Base-by-base conservation (phyloP, 2,888 invertebrate species). In the Drosophila paramelanica region DNA sequence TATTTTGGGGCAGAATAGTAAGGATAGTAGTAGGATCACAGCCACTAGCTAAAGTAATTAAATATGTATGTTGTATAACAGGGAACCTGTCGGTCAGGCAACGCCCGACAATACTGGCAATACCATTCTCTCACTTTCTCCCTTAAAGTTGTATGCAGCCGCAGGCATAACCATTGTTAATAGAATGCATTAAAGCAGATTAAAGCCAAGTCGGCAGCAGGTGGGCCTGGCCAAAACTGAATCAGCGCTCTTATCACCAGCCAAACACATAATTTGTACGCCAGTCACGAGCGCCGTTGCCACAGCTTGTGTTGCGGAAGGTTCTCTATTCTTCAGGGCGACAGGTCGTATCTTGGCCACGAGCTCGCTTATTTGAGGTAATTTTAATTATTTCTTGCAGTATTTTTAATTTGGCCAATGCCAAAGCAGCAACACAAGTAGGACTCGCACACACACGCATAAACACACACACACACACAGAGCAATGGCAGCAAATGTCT, bases 341-440 rank as follows among this genome's bases (percentile, higher is more conserved):
- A 52, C 5, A 36, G 36, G 36, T 36, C 13, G 36, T 36, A 11
- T 20, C 36, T 43, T 43, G 65, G 43, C 49, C 76, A 14, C 53
- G 57, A 50, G 62, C 58, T 47, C 20, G 20, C 51, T 60, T 66
- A 67, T 41, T 66, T 31, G n/a, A 59, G 58, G 67, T 69, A 73
- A 81, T 88, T 82, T 68, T 79, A 83, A 83, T 88, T 81, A 77
- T 76, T 73, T 73, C 61, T 67, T 33, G 50, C 31, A 69, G 71
- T 56, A 67, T 23, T 69, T 76, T 41, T 55, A 38, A 60, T 62
- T 65, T 49, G 31, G 68, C 51, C 47, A 45, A 46, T 60, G 47
- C 20, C n/a, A 47, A 59, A 43, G 43, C 27, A 13, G n/a, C 59
- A 64, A 52, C 55, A 69, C 64, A 55, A 71, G 59, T 17, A 23